phyloP scores from a whole-genome alignment of 2,113 vertebrate species.

The Alligator mississippiensis region DNA sequence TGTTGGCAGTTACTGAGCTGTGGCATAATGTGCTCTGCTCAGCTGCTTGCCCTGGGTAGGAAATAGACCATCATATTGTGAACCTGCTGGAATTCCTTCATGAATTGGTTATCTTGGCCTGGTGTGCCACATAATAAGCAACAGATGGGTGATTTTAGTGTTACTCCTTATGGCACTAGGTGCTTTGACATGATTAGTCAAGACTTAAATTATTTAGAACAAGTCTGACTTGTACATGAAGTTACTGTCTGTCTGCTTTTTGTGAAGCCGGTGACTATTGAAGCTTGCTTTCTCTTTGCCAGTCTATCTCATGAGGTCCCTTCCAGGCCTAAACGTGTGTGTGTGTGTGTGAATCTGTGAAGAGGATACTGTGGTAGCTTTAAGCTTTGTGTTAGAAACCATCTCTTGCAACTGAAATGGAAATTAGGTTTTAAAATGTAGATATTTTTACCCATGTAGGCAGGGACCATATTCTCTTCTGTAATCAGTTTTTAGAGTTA shows the following conservation, averaged over 20 bases:
- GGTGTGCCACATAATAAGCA: background rate
- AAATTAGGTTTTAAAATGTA: background rate
- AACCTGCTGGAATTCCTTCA: background rate
- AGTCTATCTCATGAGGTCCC: too few relatives aligned
- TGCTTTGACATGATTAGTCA: background rate
- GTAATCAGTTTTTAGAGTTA: background rate
- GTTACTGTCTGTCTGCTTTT: background rate
- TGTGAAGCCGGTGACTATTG: background rate
- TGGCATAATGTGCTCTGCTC: background rate
- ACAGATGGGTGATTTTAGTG: background rate
- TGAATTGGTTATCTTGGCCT: background rate
- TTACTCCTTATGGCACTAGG: background rate
- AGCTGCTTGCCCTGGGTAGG: background rate
- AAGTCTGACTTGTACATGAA: background rate
- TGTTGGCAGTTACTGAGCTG: background rate
- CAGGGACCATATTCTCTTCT: background rate
- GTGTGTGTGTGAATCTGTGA: background rate
- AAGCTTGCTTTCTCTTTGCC: background rate
- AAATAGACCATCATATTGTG: background rate
- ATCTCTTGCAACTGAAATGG: background rate
- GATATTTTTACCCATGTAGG: background rate
- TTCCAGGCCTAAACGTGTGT: too few relatives aligned
- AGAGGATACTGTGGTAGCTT: background rate
- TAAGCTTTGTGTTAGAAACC: background rate
- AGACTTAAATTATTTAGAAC: background rate